Conservation (phyloP, 2,797 vertebrate genomes). For the Melopsittacus undulatus region DNA sequence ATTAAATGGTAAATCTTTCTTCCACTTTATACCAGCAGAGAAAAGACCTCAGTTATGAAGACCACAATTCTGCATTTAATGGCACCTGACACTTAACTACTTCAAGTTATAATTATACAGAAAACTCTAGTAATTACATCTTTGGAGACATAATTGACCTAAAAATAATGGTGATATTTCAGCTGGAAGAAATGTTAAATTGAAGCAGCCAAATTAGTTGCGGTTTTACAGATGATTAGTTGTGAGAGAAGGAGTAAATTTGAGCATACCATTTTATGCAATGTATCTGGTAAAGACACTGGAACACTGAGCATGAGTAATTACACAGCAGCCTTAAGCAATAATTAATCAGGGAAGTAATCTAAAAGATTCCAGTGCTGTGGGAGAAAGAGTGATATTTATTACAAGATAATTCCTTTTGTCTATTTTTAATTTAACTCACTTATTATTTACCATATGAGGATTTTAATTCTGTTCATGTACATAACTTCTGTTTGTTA, state of each 20-base stretch:
- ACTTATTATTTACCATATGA: neutral
- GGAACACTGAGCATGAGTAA: neutral
- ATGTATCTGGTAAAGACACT: neutral
- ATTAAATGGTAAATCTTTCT: neutral
- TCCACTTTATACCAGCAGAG: neutral
- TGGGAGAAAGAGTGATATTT: neutral
- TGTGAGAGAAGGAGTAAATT: neutral
- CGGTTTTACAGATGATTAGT: neutral
- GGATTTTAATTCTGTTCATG: neutral
- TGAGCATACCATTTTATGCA: neutral
- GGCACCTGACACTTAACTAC: slow-evolving; percentile 5
- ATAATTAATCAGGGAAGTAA: neutral
- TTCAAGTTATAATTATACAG: neutral
- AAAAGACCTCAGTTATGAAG: neutral
- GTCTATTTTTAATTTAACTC: neutral
- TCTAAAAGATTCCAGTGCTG: neutral
- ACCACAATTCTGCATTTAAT: neutral
- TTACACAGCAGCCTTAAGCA: neutral
- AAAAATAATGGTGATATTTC: neutral
- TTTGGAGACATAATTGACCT: neutral
- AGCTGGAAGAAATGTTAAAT: neutral
- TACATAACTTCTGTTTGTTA: neutral
- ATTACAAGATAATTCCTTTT: neutral
- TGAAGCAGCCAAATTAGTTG: neutral
- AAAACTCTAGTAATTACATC: neutral